phyloP scores from a whole-genome alignment of 2,888 invertebrate genomes.

The Chesias legatella region DNA sequence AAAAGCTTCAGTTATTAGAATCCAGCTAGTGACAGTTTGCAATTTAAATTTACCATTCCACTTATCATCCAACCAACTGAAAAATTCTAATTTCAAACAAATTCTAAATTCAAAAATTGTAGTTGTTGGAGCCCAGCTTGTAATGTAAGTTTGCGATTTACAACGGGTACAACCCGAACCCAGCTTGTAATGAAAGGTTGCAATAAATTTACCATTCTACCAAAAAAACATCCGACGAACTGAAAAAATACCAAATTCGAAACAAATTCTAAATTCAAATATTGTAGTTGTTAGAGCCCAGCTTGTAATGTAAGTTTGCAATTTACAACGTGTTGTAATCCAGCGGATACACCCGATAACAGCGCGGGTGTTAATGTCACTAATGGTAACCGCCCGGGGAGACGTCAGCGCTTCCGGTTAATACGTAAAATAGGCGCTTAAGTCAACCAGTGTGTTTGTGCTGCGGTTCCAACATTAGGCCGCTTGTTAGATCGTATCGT shows the following conservation, averaged over 20 bases:
- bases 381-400: conserved; percentile 37
- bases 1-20: too few species aligned
- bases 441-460: conserved; percentile 3
- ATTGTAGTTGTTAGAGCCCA: background rate
- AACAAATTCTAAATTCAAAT: background rate
- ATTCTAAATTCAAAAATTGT: too few species aligned
- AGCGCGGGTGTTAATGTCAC: conserved; percentile 37
- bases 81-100: too few species aligned
- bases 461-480: conserved; percentile 2
- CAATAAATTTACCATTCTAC: too few species aligned
- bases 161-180: too few species aligned
- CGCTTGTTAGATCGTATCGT: conserved; percentile 2
- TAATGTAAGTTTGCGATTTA: background rate
- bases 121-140: too few species aligned
- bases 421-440: conserved; percentile 24
- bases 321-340: conserved; percentile 19
- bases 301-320: background rate
- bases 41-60: too few species aligned
- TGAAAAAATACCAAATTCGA: too few species aligned
- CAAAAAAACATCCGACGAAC: too few species aligned
- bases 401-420: conserved; percentile 33
- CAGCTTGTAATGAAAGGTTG: too few species aligned
- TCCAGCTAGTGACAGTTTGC: too few species aligned
- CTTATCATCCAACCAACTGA: too few species aligned
- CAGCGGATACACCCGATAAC: conserved; percentile 28